Base-by-base conservation (phyloP, 1,140 invertebrate species). In the Calephelis nemesis region DNA sequence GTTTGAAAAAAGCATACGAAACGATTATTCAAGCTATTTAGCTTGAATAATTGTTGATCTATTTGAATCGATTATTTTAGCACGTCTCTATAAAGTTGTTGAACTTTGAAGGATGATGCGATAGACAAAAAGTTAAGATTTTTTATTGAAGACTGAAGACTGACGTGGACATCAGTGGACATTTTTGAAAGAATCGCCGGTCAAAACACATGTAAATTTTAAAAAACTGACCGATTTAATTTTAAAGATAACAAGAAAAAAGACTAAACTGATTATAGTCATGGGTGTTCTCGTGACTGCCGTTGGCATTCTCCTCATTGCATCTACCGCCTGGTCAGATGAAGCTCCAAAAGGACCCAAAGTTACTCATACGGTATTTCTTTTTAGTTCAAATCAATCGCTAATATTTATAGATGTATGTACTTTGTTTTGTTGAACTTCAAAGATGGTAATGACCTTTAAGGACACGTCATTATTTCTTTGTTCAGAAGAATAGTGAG, bases 331-430 rank as follows among this genome's bases (percentile, higher is more conserved):
- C 7, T 82, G 73, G 68, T 82, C 83, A 49, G 86, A 89, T 62
- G 87, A 89, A 48, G 65, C 81, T 50, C 83, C 84, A 9, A 91
- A 91, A 75, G 88, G 88, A 49, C 88, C 88, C 45, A 91, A 91
- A 83, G 88, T 91, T 40, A 91, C 88, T 8, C 87, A 91, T 68
- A 89, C 84, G 85, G 87, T 89, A 78, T 71, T 8, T 11, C 42
- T 62, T 39, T 49, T 64, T 30, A 19, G 30, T 45, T 15, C 13
- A 54, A 54, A 54, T 13, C n/a, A 40, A 10, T 45, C 11, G 10
- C n/a, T 5, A 40, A 45, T 30, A 30, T 30, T 30, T 30, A 30
- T 30, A 30, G 30, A 30, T 30, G 30, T 30, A 30, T 7, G 8
- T 45, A 45, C 42, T 45, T 45, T 45, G 42, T 45, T 45, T 7